Evolutionary conservation across 2,888 invertebrate genomes (phyloP).

Genomic region (Emmelina monodactyla): DNA sequence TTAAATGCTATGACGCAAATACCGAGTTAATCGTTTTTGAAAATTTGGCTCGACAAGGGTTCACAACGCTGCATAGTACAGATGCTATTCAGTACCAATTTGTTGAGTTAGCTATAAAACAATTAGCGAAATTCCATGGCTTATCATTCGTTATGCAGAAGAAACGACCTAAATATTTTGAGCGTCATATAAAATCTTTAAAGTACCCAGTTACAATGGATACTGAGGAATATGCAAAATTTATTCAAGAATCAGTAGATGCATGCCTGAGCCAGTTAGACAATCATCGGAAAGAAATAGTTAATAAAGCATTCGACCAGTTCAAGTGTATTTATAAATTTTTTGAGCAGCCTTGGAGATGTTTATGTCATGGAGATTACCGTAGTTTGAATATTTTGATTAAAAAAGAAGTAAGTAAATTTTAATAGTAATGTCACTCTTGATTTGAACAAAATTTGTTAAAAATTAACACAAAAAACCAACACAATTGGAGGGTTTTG

Average conservation of each 20-base stretch:
- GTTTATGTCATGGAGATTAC: conserved; percentile 27
- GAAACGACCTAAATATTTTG: conserved; percentile 24
- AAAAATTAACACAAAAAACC: too few relatives aligned
- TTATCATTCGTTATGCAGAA: conserved; percentile 28
- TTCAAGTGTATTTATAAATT: too few relatives aligned
- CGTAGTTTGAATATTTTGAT: conserved; percentile 24
- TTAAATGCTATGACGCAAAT: conserved; percentile 26
- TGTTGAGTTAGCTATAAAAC: conserved; percentile 26
- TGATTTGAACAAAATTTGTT: too few relatives aligned
- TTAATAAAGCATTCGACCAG: conserved; percentile 9
- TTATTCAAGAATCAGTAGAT: too few relatives aligned
- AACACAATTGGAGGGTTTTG: too few relatives aligned
- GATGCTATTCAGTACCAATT: conserved; percentile 27
- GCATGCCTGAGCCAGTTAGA: conserved; percentile 17
- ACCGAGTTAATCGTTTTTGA: conserved; percentile 29
- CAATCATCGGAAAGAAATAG: conserved; percentile 12
- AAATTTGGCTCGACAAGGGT: conserved; percentile 29
- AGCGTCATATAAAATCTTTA: conserved; percentile 16
- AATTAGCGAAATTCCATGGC: conserved; percentile 37
- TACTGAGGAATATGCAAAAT: too few relatives aligned
- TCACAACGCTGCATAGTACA: conserved; percentile 23
- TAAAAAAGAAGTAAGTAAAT: conserved; percentile 22
- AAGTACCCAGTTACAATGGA: conserved; percentile 15
- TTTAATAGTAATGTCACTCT: too few relatives aligned
- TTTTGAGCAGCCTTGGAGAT: too few relatives aligned